phyloP scores from a whole-genome alignment of 1,140 invertebrate species.

The Telenomus remus region DNA sequence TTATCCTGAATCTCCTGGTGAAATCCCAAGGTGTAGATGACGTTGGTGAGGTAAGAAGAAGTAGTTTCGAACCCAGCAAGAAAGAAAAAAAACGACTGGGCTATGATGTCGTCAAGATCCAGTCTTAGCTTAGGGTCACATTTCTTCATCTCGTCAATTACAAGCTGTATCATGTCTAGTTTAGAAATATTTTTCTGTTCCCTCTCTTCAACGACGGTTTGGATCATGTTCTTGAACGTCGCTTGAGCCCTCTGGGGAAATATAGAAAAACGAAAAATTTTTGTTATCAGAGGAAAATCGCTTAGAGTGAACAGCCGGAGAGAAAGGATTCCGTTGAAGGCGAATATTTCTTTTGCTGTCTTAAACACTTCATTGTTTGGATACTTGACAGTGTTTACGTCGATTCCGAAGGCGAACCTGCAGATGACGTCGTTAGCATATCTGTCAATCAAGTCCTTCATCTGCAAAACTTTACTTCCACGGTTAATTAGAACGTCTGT shows the following conservation, averaged over 20 bases:
- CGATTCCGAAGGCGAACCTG: conserved; percentile 72
- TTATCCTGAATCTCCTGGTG: conserved; percentile 79
- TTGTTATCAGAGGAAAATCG: neutral
- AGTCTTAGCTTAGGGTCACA: conserved; percentile 13
- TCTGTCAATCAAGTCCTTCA: conserved; percentile 66
- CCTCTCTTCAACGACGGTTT: conserved; percentile 73
- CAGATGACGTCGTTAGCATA: conserved; percentile 59
- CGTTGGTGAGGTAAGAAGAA: conserved; percentile 68
- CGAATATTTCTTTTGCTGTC: conserved; percentile 65
- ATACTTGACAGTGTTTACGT: conserved; percentile 69
- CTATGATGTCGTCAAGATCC: conserved; percentile 70
- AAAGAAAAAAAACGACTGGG: conserved; percentile 57
- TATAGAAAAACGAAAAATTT: neutral
- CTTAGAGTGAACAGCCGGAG: conserved; percentile 15
- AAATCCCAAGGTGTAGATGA: conserved; percentile 75
- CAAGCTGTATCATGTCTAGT: conserved; percentile 70
- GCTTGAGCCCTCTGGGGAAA: neutral
- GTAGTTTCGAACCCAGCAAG: conserved; percentile 76
- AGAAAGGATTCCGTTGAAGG: conserved; percentile 58
- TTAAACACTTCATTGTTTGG: conserved; percentile 72
- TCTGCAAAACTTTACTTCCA: neutral
- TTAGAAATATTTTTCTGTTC: conserved; percentile 41
- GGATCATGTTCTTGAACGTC: conserved; percentile 23
- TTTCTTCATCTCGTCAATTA: conserved; percentile 63
- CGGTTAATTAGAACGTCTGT: neutral